phyloP scores from a whole-genome alignment of 2,113 vertebrate genomes.

The Corythoichthys haematopterus region DNA sequence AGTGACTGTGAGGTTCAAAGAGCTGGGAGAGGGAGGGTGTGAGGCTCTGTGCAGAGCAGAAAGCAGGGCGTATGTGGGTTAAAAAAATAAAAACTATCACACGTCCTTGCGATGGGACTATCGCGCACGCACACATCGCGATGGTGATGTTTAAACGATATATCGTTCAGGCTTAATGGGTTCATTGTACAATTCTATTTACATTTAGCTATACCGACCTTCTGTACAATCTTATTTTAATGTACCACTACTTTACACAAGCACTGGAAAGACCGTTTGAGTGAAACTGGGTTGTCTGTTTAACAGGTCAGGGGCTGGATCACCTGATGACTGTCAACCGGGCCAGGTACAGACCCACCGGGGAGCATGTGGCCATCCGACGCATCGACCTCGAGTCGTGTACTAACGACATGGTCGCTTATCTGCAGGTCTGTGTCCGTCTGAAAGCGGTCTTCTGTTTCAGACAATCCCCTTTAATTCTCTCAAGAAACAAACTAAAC shows the following conservation, averaged over 20 bases:
- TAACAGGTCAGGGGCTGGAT: constrained; percentile 87
- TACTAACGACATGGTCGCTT: constrained; percentile 93
- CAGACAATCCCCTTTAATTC: not conserved
- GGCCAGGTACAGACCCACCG: constrained; percentile 84
- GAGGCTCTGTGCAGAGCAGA: too few relatives aligned
- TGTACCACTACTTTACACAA: not conserved
- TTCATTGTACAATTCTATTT: too few relatives aligned
- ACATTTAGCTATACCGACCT: too few relatives aligned
- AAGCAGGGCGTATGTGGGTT: too few relatives aligned
- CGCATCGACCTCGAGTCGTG: constrained; percentile 91
- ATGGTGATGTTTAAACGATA: too few relatives aligned
- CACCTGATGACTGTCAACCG: constrained; percentile 92
- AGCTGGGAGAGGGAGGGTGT: too few relatives aligned
- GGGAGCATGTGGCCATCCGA: constrained; percentile 85
- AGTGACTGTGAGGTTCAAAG: too few relatives aligned
- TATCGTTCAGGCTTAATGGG: too few relatives aligned
- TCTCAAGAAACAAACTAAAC: not conserved
- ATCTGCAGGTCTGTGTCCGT: constrained; percentile 82
- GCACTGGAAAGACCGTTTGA: not conserved
- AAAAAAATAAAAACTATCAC: too few relatives aligned
- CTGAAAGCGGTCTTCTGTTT: not conserved
- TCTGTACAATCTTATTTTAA: too few relatives aligned
- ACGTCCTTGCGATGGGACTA: too few relatives aligned
- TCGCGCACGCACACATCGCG: too few relatives aligned
- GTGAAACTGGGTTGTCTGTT: constrained; percentile 4